Conservation (phyloP, 2,888 invertebrate species). For the Andrena chrysosceles region DNA sequence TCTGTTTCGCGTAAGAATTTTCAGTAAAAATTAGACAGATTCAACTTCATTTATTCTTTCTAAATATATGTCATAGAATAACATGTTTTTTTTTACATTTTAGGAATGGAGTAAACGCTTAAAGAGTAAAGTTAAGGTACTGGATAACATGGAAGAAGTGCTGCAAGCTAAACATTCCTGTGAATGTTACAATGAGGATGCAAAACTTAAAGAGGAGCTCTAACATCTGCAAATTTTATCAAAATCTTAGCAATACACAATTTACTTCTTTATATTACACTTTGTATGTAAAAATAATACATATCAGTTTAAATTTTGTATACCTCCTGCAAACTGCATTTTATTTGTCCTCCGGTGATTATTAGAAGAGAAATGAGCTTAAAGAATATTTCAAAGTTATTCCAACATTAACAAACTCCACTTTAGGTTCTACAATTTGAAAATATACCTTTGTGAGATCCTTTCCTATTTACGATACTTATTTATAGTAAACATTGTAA, state of each 20-base stretch:
- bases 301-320: slow-evolving; percentile 26
- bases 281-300: slow-evolving; percentile 34
- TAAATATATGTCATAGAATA: slow-evolving; percentile 54
- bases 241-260: background rate
- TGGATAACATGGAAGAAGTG: slow-evolving; percentile 89
- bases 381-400: slow-evolving; percentile 1
- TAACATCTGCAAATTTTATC: slow-evolving; percentile 31
- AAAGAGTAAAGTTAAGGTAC: slow-evolving; percentile 86
- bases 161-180: slow-evolving; percentile 84
- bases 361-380: background rate
- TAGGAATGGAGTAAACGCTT: slow-evolving; percentile 92
- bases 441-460: slow-evolving; percentile 29
- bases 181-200: slow-evolving; percentile 78
- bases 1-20: slow-evolving; percentile 80
- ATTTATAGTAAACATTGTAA: background rate
- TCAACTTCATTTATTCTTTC: slow-evolving; percentile 55
- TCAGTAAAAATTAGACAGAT: slow-evolving; percentile 21
- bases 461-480: slow-evolving; percentile 10
- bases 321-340: background rate
- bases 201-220: slow-evolving; percentile 55
- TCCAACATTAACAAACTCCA: slow-evolving; percentile 10
- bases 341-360: slow-evolving; percentile 19
- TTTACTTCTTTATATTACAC: slow-evolving; percentile 16
- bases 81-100: slow-evolving; percentile 69
- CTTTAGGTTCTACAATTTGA: slow-evolving; percentile 18